A percentile compares a stretch with the other conserved stretches of the same genome.
Evolutionary conservation across 2,888 invertebrate genomes (phyloP).

Genomic region (Serripes groenlandicus): DNA sequence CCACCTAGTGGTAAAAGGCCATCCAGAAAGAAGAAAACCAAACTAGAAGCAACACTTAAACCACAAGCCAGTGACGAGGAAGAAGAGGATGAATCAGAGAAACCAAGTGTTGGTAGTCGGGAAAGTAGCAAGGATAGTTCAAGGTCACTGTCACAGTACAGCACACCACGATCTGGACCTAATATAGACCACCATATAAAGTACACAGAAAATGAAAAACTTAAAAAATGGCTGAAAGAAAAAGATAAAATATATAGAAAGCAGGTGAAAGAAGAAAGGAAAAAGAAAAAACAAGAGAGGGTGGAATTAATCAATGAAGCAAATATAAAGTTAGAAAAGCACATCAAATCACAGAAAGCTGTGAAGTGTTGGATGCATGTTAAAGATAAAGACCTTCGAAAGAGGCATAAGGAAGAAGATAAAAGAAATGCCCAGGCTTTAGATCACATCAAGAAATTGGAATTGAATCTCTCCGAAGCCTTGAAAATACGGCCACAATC

Average conservation of each 20-base stretch:
- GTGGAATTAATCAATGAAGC: constrained; percentile 70
- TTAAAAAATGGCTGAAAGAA: constrained; percentile 74
- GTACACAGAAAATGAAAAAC: constrained; percentile 68
- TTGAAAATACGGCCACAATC: constrained; percentile 62
- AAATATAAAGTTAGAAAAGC: constrained; percentile 70
- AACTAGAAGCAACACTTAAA: constrained; percentile 43
- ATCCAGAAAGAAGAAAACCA: constrained; percentile 64
- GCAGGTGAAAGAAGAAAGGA: constrained; percentile 72
- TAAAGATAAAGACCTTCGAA: constrained; percentile 74
- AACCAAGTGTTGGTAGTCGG: constrained; percentile 50
- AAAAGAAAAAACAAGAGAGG: constrained; percentile 74
- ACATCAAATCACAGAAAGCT: constrained; percentile 68
- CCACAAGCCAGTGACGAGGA: constrained; percentile 59
- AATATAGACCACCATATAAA: constrained; percentile 72
- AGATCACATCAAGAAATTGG: constrained; percentile 47
- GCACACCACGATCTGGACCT: constrained; percentile 40
- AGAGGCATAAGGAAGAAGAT: constrained; percentile 67
- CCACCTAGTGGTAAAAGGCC: constrained; percentile 42
- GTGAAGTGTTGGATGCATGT: constrained; percentile 77
- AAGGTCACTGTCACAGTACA: constrained; percentile 11
- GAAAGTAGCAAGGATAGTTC: constrained; percentile 37
- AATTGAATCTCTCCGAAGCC: constrained; percentile 53
- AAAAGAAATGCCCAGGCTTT: constrained; percentile 39
- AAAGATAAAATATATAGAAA: constrained; percentile 73
- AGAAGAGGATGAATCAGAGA: constrained; percentile 57